A percentile compares a stretch with the other conserved stretches of the same genome.
Evolutionary conservation across 2,888 invertebrate genomes (phyloP).

Genomic region (Ophioninae sp.): DNA sequence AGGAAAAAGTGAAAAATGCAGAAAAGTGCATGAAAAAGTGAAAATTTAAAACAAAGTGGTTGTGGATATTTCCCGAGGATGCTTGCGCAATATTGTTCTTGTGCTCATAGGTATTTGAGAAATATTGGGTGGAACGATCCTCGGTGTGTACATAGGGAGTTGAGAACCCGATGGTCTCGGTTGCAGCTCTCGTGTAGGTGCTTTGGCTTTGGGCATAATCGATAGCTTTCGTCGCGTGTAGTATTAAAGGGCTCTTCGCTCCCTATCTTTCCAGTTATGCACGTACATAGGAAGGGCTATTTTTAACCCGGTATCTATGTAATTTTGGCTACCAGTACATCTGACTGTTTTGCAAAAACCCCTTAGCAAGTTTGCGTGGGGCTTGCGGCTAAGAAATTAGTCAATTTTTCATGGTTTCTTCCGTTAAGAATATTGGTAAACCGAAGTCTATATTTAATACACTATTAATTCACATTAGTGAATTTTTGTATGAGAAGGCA

Average conservation of each 20-base stretch:
- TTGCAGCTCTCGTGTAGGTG: conserved; percentile 38
- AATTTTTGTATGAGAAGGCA: background rate
- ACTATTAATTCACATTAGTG: background rate
- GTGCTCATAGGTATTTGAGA: background rate
- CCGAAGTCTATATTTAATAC: background rate
- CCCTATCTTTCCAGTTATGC: conserved; percentile 8
- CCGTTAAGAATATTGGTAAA: background rate
- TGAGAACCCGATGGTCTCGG: conserved; percentile 51
- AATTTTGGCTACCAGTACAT: background rate
- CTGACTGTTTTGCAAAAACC: background rate
- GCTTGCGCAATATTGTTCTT: too few species aligned
- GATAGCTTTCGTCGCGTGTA: conserved; percentile 53
- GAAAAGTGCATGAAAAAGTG: too few species aligned
- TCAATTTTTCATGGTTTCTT: background rate
- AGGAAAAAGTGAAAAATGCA: too few species aligned
- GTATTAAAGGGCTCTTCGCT: conserved; percentile 43
- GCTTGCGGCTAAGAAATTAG: background rate
- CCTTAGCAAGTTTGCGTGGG: background rate
- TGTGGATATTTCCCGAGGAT: too few species aligned
- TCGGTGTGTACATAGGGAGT: conserved; percentile 8
- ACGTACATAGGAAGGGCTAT: background rate
- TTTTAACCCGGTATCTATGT: background rate
- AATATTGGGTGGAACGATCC: background rate
- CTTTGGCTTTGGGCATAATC: conserved; percentile 51
- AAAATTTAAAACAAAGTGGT: too few species aligned